Evolutionary conservation across 2,888 invertebrate genomes (phyloP), one percentile per base, ranked within the genome.

Genomic region (Apoda limacodes): DNA sequence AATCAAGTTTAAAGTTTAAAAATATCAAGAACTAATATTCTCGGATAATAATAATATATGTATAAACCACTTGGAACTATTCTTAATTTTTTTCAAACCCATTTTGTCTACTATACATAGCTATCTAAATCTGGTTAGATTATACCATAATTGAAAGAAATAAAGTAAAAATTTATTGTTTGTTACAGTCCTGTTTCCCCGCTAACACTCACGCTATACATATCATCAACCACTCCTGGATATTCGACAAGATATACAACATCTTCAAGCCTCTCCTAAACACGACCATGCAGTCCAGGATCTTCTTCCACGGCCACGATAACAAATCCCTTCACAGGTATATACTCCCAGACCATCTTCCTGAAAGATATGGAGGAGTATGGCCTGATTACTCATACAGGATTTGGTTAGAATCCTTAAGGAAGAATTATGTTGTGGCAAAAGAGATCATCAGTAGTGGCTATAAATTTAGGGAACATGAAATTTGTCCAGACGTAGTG

Each of bases 181-280:
- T 17, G 17, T 7, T 7, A 7, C 64, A 88, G 88, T 85, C 88
- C 0, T 84, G 88, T 30, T 89, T 89, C 58, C 92, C 92, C 0
- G 82, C 90, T 52, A 85, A 84, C 28, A 88, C 88, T 0, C 74
- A 88, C 41, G 88, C 90, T 0, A 84, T 92, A 32, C 92, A 93
- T 64, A 83, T 93, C 28, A 83, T 92, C 19, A 88, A 91, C 59
- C 89, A 92, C 55, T 89, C 90, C 1, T 92, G 92, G 90, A 65
- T 90, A 5, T 92, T 92, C 56, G 91, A 90, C 60, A 86, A 88
- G 40, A 86, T 89, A 28, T 91, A 87, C 60, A 86, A 85, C 41
- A 85, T 92, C 10, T 92, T 93, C 63, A 91, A 89, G 48, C 92
- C 92, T 0, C 74, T 93, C 13, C 67, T 93, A 13, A 87, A 85